These are phyloP conservation scores for Argyra leucocephala DNA, from an alignment of 2,888 invertebrate genomes.

Conservation along the genomic window DNA sequence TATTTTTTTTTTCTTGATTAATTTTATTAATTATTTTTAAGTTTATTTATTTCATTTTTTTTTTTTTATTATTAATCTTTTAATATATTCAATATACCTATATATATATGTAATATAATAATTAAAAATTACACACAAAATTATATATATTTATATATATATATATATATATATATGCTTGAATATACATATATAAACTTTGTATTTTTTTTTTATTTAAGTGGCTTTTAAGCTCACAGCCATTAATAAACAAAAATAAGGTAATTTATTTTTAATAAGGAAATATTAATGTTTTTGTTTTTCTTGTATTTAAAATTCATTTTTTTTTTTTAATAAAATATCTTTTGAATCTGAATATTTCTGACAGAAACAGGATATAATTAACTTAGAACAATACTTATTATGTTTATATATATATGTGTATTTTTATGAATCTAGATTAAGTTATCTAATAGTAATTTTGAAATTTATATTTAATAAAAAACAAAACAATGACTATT, in stretches of 20 bases:
- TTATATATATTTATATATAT: neutral
- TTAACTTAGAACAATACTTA: too few species aligned
- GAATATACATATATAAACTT: too few species aligned
- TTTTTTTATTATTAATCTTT: too few species aligned
- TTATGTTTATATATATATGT: too few species aligned
- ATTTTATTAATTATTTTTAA: neutral
- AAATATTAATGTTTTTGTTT: neutral
- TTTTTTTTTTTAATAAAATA: too few species aligned
- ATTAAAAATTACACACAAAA: neutral
- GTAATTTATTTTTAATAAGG: neutral
- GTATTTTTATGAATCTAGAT: too few species aligned
- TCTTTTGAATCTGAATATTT: too few species aligned
- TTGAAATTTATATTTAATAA: too few species aligned
- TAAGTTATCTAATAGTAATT: too few species aligned
- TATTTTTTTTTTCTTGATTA: neutral
- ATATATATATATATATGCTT: too few species aligned
- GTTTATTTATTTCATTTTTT: neutral
- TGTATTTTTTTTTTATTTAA: neutral
- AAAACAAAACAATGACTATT: too few species aligned
- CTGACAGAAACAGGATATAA: too few species aligned
- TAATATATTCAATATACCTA: neutral
- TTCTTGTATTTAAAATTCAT: neutral
- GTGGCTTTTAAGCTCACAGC: slow-evolving; percentile 11
- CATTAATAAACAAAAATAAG: slow-evolving; percentile 8
- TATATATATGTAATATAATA: neutral